Conservation (phyloP, 2,797 vertebrate species). For the Gymnopithys bicolor region DNA sequence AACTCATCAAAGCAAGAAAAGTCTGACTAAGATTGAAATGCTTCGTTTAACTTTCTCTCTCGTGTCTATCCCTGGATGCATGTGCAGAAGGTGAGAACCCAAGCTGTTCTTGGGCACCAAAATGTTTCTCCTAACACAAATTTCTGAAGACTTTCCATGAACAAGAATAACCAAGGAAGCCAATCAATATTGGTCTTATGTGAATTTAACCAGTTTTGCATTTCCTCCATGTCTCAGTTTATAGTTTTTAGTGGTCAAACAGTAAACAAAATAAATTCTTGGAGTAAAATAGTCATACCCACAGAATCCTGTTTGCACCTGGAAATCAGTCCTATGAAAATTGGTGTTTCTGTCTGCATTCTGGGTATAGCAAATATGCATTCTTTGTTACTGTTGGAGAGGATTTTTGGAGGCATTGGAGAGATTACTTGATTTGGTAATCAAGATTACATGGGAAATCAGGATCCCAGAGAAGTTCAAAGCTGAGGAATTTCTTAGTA, state of each 20-base stretch:
- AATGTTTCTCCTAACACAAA: not conserved
- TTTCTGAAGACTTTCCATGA: not conserved
- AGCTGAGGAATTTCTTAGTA: not conserved
- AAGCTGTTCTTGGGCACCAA: not conserved
- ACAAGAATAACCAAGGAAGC: not conserved
- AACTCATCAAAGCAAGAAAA: conserved; percentile 15
- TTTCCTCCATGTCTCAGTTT: not conserved
- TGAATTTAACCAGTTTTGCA: not conserved
- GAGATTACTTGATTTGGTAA: not conserved
- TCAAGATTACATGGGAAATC: not conserved
- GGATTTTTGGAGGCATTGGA: not conserved
- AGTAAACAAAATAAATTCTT: not conserved
- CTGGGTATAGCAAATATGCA: not conserved
- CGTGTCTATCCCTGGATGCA: not conserved
- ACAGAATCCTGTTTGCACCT: not conserved
- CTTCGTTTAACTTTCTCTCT: not conserved
- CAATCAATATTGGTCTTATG: not conserved
- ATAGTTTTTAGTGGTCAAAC: not conserved
- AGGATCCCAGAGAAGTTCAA: not conserved
- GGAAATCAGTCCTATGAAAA: not conserved
- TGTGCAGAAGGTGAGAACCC: not conserved
- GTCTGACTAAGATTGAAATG: not conserved
- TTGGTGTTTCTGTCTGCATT: not conserved
- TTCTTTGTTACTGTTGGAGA: not conserved
- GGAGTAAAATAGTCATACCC: not conserved